A percentile compares a stretch with the other conserved stretches of the same genome.
phyloP scores from a whole-genome alignment of 2,888 invertebrate genomes.

The Dendrolimus pini region DNA sequence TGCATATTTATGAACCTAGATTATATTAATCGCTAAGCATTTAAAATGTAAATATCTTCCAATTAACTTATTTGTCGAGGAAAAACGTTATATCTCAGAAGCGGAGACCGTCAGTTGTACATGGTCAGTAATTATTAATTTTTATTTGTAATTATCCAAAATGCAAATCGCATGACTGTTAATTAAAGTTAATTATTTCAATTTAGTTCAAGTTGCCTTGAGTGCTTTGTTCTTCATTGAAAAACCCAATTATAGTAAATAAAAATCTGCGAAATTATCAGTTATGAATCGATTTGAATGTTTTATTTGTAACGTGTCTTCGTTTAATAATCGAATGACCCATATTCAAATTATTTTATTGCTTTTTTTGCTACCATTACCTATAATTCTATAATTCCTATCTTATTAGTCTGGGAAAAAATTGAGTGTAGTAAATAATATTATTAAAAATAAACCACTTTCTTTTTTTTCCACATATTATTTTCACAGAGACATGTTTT shows the following conservation, averaged over 20 bases:
- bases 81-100: conserved; percentile 32
- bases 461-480: too few relatives aligned
- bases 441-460: too few relatives aligned
- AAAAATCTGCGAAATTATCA: background rate
- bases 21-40: conserved; percentile 3
- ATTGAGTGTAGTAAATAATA: too few relatives aligned
- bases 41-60: conserved; percentile 19
- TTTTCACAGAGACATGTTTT: too few relatives aligned
- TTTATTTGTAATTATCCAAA: conserved; percentile 31
- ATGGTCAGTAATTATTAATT: conserved; percentile 40
- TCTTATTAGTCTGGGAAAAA: too few relatives aligned
- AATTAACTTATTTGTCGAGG: conserved; percentile 37
- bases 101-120: conserved; percentile 23
- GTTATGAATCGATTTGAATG: background rate
- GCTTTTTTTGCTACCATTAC: too few relatives aligned
- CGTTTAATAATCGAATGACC: too few relatives aligned
- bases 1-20: background rate
- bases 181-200: conserved; percentile 40
- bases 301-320: background rate
- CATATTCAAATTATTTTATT: too few relatives aligned
- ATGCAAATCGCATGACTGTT: conserved; percentile 31
- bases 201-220: conserved; percentile 20
- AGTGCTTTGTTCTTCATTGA: background rate
- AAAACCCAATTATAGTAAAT: background rate
- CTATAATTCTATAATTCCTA: too few relatives aligned